These are phyloP conservation scores for Ctena decussata DNA, from an alignment of 2,888 invertebrate species.

Conservation along the genomic window DNA sequence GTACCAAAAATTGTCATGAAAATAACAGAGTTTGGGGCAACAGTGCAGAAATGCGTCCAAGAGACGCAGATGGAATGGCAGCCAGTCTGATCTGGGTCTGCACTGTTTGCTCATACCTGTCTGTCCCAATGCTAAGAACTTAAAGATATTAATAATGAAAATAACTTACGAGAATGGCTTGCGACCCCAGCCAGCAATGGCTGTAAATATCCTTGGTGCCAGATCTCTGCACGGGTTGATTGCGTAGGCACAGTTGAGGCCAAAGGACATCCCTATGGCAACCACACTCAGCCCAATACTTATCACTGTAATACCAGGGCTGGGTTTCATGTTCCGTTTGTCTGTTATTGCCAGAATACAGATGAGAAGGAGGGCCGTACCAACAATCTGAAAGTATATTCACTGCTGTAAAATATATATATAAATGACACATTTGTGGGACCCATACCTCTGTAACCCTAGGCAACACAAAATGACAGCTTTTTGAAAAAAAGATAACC, in stretches of 20 bases:
- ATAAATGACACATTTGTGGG: no score
- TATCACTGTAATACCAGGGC: slow-evolving; percentile 86
- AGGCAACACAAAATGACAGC: no score
- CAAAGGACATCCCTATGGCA: slow-evolving; percentile 88
- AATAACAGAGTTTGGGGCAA: no score
- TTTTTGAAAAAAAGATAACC: no score
- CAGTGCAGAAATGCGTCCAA: no score
- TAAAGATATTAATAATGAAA: no score
- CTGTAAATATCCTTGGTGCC: slow-evolving; percentile 88
- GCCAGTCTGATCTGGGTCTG: no score
- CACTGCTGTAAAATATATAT: neutral
- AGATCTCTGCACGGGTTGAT: slow-evolving; percentile 90
- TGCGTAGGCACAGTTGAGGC: slow-evolving; percentile 89
- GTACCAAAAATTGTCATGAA: no score
- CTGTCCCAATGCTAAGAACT: no score
- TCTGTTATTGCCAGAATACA: slow-evolving; percentile 88
- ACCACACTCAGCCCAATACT: slow-evolving; percentile 87
- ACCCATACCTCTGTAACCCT: no score
- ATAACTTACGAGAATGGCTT: slow-evolving; percentile 87
- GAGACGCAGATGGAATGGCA: no score
- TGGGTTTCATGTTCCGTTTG: slow-evolving; percentile 86
- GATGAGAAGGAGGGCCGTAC: slow-evolving; percentile 87
- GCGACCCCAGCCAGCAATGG: slow-evolving; percentile 88
- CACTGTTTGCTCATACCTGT: no score
- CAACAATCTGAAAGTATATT: slow-evolving; percentile 85